These are phyloP conservation scores for Dyspetes luteomarginatus DNA, from an alignment of 2,888 invertebrate species.

Conservation along the genomic window DNA sequence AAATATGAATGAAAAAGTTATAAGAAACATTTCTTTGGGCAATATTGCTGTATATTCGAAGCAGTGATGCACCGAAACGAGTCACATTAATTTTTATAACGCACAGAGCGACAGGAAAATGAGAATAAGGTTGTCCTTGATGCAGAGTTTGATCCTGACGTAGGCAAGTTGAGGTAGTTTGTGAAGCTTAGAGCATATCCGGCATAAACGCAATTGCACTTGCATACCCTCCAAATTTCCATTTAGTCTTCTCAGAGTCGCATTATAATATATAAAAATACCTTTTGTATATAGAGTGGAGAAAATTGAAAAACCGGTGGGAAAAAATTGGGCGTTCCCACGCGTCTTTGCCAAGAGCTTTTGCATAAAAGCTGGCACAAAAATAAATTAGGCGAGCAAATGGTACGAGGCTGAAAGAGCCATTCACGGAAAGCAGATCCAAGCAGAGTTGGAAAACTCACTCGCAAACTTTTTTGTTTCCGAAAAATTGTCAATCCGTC, in stretches of 20 bases:
- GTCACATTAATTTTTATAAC: conserved; percentile 48
- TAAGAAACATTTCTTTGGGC: no score
- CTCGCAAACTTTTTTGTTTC: no score
- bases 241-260: not conserved
- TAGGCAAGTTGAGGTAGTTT: not conserved
- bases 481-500: no score
- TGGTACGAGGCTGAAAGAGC: conserved; percentile 19
- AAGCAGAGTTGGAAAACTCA: no score
- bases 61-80: not conserved
- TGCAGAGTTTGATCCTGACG: conserved; percentile 24
- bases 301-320: conserved; percentile 33
- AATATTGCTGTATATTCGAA: not conserved
- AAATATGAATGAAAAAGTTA: no score
- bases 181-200: conserved; percentile 28
- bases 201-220: conserved; percentile 33
- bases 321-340: conserved; percentile 2
- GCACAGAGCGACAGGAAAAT: conserved; percentile 16
- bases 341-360: no score
- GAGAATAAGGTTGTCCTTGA: conserved; percentile 16
- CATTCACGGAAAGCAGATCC: no score
- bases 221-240: conserved; percentile 31
- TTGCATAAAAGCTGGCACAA: no score
- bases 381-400: conserved; percentile 13
- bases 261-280: not conserved
- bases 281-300: not conserved